Evolutionary conservation across 2,888 invertebrate genomes (phyloP).

Genomic region (Drosophila rubida): DNA sequence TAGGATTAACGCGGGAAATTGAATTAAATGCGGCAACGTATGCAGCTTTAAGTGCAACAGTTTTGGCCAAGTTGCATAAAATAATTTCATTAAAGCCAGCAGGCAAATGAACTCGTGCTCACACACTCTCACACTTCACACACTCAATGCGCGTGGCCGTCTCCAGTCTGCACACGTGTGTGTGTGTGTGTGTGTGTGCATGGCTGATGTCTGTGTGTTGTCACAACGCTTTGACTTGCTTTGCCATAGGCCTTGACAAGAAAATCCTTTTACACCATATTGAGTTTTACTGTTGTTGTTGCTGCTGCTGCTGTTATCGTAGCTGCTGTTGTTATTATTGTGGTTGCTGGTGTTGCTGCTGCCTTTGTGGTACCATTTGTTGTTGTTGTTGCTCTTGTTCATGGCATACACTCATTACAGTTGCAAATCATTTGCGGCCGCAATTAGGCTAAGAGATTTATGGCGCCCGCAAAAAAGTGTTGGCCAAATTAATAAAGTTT

Average conservation of each 20-base stretch:
- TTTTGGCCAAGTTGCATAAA: slow-evolving; percentile 44
- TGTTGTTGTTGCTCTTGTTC: slow-evolving; percentile 8
- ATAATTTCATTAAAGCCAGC: slow-evolving; percentile 69
- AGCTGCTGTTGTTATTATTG: slow-evolving; percentile 28
- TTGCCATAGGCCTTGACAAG: slow-evolving; percentile 67
- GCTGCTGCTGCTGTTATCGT: slow-evolving; percentile 22
- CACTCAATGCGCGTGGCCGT: slow-evolving; percentile 55
- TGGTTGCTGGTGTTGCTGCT: slow-evolving; percentile 19
- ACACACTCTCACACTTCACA: slow-evolving; percentile 43
- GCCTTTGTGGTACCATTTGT: slow-evolving; percentile 18
- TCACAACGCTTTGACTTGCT: slow-evolving; percentile 56
- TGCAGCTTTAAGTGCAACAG: slow-evolving; percentile 36
- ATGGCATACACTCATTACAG: slow-evolving; percentile 35
- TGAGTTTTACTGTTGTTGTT: slow-evolving; percentile 54
- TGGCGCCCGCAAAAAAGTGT: slow-evolving; percentile 11
- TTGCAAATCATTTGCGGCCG: slow-evolving; percentile 48
- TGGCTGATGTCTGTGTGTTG: slow-evolving; percentile 26
- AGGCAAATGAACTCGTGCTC: slow-evolving; percentile 32
- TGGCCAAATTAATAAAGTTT: slow-evolving; percentile 24
- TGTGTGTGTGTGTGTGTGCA: slow-evolving; percentile 23
- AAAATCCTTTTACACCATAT: slow-evolving; percentile 75
- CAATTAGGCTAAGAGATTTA: slow-evolving; percentile 64
- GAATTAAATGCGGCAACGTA: slow-evolving; percentile 28
- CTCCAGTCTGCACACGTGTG: slow-evolving; percentile 7
- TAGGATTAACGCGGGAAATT: slow-evolving; percentile 26